These are phyloP conservation scores for Leucosticte australis DNA, from an alignment of 2,113 vertebrate genomes.

Conservation along the genomic window DNA sequence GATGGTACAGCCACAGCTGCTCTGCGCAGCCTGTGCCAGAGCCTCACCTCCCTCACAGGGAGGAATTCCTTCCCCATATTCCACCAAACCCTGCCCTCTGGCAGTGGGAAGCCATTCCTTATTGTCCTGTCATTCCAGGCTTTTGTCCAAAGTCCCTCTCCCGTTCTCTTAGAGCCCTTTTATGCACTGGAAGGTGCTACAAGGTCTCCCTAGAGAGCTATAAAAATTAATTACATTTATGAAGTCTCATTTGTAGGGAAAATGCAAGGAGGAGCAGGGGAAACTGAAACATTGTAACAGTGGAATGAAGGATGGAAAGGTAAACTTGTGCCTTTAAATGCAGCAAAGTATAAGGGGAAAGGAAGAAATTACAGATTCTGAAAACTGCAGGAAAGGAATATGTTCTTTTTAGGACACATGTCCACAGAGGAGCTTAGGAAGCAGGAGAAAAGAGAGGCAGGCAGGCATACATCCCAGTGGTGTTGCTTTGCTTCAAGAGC, in stretches of 20 bases:
- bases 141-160: not conserved
- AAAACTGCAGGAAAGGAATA: not conserved
- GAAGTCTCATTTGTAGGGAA: not conserved
- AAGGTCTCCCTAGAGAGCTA: not conserved
- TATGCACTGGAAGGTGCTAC: not conserved
- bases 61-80: not conserved
- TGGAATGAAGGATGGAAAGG: not conserved
- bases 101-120: not conserved
- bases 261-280: not conserved
- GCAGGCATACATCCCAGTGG: not conserved
- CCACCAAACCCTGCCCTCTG: not conserved
- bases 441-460: not conserved
- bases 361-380: not conserved
- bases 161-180: not conserved
- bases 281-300: not conserved
- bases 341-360: not conserved
- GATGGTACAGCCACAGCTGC: not conserved
- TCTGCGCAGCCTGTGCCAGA: not conserved
- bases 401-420: not conserved
- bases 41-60: not conserved
- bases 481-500: not conserved
- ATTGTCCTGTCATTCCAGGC: not conserved
- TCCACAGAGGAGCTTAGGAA: not conserved
- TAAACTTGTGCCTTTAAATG: not conserved
- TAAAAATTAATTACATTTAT: not conserved